A percentile compares a stretch with the other conserved stretches of the same genome.
Evolutionary conservation across 2,888 invertebrate species (phyloP).

Genomic region (Cheilosia pagana): DNA sequence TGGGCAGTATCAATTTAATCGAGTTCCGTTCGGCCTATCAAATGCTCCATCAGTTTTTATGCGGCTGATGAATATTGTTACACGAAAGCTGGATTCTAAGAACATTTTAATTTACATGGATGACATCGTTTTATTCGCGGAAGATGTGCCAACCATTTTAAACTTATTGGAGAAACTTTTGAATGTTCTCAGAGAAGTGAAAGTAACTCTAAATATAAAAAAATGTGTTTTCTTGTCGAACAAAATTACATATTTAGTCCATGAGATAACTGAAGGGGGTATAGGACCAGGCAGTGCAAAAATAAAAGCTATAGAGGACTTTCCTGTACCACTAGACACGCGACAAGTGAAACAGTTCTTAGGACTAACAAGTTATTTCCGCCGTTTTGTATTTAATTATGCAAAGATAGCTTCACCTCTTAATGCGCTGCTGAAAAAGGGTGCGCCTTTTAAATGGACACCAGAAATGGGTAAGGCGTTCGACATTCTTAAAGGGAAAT

Average conservation of each 20-base stretch:
- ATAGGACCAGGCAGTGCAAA: background rate
- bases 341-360: conserved; percentile 14
- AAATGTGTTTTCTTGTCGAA: background rate
- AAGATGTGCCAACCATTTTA: too few relatives aligned
- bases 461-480: background rate
- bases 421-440: background rate
- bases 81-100: background rate
- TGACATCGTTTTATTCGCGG: too few relatives aligned
- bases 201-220: background rate
- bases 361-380: conserved; percentile 9
- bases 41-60: background rate
- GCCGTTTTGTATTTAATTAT: conserved; percentile 21
- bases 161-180: too few relatives aligned
- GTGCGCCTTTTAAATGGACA: background rate
- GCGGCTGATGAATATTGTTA: background rate
- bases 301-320: background rate
- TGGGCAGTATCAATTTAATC: conserved; percentile 16
- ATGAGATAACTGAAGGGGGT: background rate
- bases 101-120: too few relatives aligned
- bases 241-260: background rate
- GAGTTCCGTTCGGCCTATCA: background rate
- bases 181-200: too few relatives aligned
- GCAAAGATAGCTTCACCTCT: conserved; percentile 11
- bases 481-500: conserved; percentile 20
- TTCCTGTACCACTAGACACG: background rate